phyloP scores from a whole-genome alignment of 2,888 invertebrate genomes.

The Sarcophaga variegata region DNA sequence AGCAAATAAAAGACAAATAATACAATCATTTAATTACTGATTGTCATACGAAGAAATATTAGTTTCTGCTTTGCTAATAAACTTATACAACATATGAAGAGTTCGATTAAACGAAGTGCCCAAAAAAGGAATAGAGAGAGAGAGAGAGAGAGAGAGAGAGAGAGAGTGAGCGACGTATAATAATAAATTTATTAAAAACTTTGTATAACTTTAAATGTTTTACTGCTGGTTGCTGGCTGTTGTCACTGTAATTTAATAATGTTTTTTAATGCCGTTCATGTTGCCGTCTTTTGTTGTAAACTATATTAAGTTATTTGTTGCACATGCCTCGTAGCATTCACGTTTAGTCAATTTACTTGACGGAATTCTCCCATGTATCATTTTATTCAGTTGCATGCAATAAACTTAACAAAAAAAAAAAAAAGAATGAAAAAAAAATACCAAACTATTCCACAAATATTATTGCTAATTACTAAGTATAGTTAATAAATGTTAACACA shows the following conservation, averaged over 20 bases:
- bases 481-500: conserved; percentile 50
- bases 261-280: conserved; percentile 19
- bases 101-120: not conserved
- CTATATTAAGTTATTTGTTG: conserved; percentile 44
- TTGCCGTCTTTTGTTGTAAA: conserved; percentile 34
- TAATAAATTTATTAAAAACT: conserved; percentile 66
- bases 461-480: conserved; percentile 41
- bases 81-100: conserved; percentile 25
- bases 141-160: too few relatives aligned
- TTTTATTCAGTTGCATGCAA: conserved; percentile 68
- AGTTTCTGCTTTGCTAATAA: conserved; percentile 50
- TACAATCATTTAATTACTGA: conserved; percentile 66
- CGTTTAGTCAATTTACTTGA: conserved; percentile 68
- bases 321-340: conserved; percentile 41
- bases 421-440: not conserved
- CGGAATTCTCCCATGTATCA: conserved; percentile 72
- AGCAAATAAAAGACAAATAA: conserved; percentile 42
- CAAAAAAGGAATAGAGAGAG: too few relatives aligned
- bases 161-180: not conserved
- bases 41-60: conserved; percentile 55
- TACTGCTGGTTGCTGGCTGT: conserved; percentile 24
- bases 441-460: conserved; percentile 55
- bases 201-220: conserved; percentile 57
- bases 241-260: conserved; percentile 23
- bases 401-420: conserved; percentile 6